A percentile compares a stretch with the other conserved stretches of the same genome.
Evolutionary conservation across 2,113 vertebrate species (phyloP).

Genomic region (Sakesphorus luctuosus): DNA sequence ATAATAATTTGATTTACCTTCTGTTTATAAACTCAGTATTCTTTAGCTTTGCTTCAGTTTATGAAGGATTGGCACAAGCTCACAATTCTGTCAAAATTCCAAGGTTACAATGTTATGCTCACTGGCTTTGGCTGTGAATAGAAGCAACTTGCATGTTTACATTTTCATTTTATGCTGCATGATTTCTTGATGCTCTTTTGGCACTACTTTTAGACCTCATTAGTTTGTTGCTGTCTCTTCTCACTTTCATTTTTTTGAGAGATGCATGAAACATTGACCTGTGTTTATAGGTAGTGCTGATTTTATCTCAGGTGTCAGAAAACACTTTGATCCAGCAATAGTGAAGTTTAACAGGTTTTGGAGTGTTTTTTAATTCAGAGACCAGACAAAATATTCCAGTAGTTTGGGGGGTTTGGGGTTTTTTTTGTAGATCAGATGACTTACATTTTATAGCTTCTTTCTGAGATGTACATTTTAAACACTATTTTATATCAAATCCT

Average conservation of each 20-base stretch:
- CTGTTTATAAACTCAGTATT: background rate
- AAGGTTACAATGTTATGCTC: background rate
- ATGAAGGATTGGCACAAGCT: background rate
- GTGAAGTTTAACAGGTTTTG: background rate
- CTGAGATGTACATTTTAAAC: background rate
- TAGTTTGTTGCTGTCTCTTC: background rate
- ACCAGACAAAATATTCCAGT: background rate
- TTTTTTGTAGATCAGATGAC: background rate
- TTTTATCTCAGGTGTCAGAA: background rate
- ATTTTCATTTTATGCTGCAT: constrained; percentile 1
- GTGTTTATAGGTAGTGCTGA: background rate
- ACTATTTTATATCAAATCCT: background rate
- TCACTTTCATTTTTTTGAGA: background rate
- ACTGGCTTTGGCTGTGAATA: constrained; percentile 9
- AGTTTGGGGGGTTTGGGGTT: background rate
- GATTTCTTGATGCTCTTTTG: constrained; percentile 30
- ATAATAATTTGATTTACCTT: background rate
- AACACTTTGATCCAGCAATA: background rate
- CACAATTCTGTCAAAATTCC: background rate
- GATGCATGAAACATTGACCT: background rate
- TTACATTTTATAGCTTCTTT: background rate
- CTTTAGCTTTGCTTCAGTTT: background rate
- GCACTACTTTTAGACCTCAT: background rate
- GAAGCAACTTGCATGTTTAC: constrained; percentile 4
- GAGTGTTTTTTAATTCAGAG: background rate